A percentile compares a stretch with the other conserved stretches of the same genome.
Conservation (phyloP, 2,888 invertebrate species). For the Oligia fasciuncula region DNA sequence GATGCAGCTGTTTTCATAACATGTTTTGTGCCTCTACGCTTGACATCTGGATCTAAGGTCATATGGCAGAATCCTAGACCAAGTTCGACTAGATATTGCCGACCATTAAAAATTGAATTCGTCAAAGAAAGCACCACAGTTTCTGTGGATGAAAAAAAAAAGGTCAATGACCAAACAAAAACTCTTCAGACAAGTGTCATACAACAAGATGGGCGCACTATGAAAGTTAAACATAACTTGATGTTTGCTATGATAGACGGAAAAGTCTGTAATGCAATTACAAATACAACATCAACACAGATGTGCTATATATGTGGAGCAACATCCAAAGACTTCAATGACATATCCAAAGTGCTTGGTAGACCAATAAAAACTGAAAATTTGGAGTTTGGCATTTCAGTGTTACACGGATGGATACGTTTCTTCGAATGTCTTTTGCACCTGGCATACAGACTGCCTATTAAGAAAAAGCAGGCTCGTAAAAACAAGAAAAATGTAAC, state of each 20-base stretch:
- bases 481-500: constrained; percentile 5
- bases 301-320: constrained; percentile 8
- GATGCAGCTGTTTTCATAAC: too few species aligned
- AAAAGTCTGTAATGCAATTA: background rate
- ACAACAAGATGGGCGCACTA: background rate
- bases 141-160: background rate
- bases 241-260: constrained; percentile 4
- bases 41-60: too few species aligned
- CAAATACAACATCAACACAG: background rate
- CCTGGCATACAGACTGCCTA: background rate
- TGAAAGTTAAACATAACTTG: background rate
- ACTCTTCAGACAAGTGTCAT: background rate
- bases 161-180: background rate
- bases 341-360: background rate
- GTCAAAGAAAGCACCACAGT: too few species aligned
- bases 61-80: too few species aligned
- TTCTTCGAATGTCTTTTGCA: constrained; percentile 5
- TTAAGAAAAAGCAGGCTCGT: background rate
- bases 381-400: constrained; percentile 9
- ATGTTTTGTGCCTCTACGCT: too few species aligned
- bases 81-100: too few species aligned
- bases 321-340: background rate
- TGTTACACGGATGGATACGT: constrained; percentile 1
- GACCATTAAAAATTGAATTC: too few species aligned
- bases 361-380: background rate